These are phyloP conservation scores for Eulemur albifrons DNA, from an alignment of 2,797 vertebrate species.

Conservation along the genomic window DNA sequence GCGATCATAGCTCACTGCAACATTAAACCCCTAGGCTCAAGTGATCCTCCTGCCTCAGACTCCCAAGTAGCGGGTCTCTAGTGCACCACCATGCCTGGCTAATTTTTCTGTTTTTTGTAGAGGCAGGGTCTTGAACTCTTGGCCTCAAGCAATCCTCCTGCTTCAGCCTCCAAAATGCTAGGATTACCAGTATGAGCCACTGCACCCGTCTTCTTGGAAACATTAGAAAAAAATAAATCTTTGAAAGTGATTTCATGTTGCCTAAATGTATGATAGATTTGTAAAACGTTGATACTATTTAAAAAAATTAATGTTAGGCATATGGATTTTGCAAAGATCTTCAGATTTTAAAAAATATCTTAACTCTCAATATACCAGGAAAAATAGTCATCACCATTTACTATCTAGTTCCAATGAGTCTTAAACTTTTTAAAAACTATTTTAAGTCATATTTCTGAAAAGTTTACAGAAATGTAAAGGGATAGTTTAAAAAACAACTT, in stretches of 20 bases:
- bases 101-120: neutral
- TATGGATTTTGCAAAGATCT: slow-evolving; percentile 14
- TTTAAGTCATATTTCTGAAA: slow-evolving; percentile 30
- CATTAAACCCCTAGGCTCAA: neutral
- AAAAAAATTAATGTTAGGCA: slow-evolving; percentile 30
- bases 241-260: neutral
- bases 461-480: neutral
- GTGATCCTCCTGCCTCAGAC: neutral
- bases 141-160: neutral
- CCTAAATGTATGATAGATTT: neutral
- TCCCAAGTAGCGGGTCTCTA: neutral
- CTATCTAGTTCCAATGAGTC: neutral
- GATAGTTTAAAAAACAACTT: neutral
- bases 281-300: neutral
- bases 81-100: neutral
- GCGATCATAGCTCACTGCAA: neutral
- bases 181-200: neutral
- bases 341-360: slow-evolving; percentile 49
- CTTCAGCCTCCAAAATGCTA: neutral
- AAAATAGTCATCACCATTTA: slow-evolving; percentile 18
- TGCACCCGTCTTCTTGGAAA: neutral
- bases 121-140: neutral
- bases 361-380: neutral
- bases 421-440: neutral
- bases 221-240: neutral